Evolutionary conservation across 2,113 vertebrate genomes (phyloP).

Genomic region (Sorex araneus): DNA sequence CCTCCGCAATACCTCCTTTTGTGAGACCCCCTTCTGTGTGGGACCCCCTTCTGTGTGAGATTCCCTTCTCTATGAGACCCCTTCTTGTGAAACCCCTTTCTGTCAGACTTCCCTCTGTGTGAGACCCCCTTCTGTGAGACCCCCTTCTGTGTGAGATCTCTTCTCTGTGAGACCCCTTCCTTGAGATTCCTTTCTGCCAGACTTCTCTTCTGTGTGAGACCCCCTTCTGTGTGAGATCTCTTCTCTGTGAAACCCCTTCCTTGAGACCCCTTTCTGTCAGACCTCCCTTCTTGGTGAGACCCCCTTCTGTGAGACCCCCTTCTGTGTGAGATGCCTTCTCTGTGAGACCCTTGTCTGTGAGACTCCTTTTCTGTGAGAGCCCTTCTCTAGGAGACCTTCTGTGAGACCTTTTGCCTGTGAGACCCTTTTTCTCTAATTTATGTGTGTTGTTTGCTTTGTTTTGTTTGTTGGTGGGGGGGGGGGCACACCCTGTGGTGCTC

Average conservation of each 20-base stretch:
- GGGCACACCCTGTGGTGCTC: too few relatives aligned
- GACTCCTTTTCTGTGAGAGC: background rate
- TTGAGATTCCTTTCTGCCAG: too few relatives aligned
- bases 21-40: background rate
- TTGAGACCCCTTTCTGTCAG: background rate
- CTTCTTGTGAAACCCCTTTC: too few relatives aligned
- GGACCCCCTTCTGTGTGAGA: background rate
- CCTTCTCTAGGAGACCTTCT: background rate
- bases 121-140: too few relatives aligned
- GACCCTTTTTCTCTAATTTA: background rate
- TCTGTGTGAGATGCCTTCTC: background rate
- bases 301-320: background rate
- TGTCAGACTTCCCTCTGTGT: background rate
- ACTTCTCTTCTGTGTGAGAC: too few relatives aligned
- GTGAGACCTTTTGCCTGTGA: background rate
- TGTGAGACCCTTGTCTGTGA: background rate
- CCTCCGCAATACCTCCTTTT: background rate
- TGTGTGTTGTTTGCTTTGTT: too few relatives aligned
- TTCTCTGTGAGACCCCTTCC: too few relatives aligned
- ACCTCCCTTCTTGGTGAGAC: background rate
- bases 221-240: too few relatives aligned
- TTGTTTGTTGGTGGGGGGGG: too few relatives aligned
- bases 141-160: too few relatives aligned
- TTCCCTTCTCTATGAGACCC: background rate
- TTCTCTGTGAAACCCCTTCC: too few relatives aligned